Evolutionary conservation across 1,140 invertebrate species (phyloP).

Genomic region (Diorhabda elongata): DNA sequence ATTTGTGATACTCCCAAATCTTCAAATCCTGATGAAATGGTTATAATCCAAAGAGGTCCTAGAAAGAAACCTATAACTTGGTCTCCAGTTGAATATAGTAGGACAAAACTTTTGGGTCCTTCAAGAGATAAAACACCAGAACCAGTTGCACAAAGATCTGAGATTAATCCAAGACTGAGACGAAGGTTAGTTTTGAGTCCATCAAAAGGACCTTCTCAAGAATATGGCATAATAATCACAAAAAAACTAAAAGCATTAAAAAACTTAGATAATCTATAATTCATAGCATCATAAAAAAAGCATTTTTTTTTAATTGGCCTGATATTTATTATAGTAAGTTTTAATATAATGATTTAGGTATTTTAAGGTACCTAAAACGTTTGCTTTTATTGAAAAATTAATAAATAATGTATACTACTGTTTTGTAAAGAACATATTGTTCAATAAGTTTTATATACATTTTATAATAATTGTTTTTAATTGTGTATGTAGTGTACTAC

Average conservation of each 20-base stretch:
- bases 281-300: not conserved
- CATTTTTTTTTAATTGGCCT: not conserved
- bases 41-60: conserved; percentile 42
- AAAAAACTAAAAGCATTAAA: conserved; percentile 28
- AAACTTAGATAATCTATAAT: not conserved
- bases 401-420: no score
- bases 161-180: conserved; percentile 29
- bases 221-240: conserved; percentile 28
- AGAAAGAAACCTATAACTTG: conserved; percentile 41
- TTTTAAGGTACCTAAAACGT: not conserved
- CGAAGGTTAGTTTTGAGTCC: conserved; percentile 29
- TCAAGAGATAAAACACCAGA: conserved; percentile 31
- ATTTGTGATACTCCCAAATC: conserved; percentile 31
- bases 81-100: conserved; percentile 42
- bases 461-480: no score
- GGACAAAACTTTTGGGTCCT: conserved; percentile 24
- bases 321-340: not conserved
- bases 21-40: conserved; percentile 39
- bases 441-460: no score
- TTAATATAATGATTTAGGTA: not conserved
- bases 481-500: no score
- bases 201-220: conserved; percentile 27
- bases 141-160: conserved; percentile 20
- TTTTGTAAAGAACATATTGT: no score
- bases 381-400: not conserved